Evolutionary conservation across 2,888 invertebrate genomes (phyloP), one percentile per base, ranked within the genome.

Genomic region (Antheraea yamamai): DNA sequence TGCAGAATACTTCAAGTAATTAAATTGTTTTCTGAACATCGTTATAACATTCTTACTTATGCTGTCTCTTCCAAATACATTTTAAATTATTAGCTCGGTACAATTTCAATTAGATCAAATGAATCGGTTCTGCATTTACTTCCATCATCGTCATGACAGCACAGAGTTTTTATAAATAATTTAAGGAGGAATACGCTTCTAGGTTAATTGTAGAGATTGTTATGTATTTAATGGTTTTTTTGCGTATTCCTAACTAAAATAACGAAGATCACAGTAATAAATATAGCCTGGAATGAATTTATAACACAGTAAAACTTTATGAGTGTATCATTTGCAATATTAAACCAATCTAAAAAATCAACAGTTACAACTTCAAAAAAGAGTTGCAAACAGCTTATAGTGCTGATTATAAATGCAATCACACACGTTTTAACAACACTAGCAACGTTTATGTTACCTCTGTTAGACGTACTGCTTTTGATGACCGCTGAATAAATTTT

Each of bases 351-450:
- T 0, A 84, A 76, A 1, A 89, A 73, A 79, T 92, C 92, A 0
- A 85, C 87, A 1, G 86, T 14, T 1, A 92, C 81, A 2, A 91
- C 87, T 78, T 39, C 39, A 39, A 39, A 0, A 39, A 39, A 39
- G 10, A 39, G 39, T 10, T 92, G 92, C 12, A 91, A 76, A 79
- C 90, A 89, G 0, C 88, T 85, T 16, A 91, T 85, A 58, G 85
- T 85, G 3, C 91, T 82, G 26, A 92, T 78, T 14, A 89, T 80
- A 51, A 89, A 89, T 0, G 87, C 85, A 0, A 91, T 81, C 0
- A 87, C 55, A 76, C 78, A 80, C 7, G 77, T 83, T 68, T 75
- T 81, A 8, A 86, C 58, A 2, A 84, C 76, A 18, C 79, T 71
- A 16, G 1, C 0, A 1, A 58, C n/a, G n/a, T 10, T n/a, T 8